Conservation (phyloP, 2,888 invertebrate species). For the Ephialtes manifestator region DNA sequence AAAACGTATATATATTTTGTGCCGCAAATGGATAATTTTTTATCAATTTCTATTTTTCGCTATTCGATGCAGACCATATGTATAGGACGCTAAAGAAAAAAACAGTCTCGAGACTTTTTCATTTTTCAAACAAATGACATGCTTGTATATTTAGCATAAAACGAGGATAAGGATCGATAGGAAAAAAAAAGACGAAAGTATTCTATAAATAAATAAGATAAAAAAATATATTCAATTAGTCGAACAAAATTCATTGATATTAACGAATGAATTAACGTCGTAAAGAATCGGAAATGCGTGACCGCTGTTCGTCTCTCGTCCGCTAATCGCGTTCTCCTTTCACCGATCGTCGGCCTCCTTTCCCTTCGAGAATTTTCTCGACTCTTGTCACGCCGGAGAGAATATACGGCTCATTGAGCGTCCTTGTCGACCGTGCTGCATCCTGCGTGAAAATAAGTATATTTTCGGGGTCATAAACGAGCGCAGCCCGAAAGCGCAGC, state of each 20-base stretch:
- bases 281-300: neutral
- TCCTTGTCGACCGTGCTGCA: neutral
- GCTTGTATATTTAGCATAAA: neutral
- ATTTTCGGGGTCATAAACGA: conserved; percentile 6
- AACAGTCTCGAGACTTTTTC: neutral
- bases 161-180: neutral
- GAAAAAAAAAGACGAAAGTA: neutral
- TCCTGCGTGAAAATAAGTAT: neutral
- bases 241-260: neutral
- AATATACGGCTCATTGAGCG: neutral
- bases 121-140: conserved; percentile 1
- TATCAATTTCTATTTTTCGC: neutral
- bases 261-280: no score
- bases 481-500: neutral
- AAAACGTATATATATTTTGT: no score
- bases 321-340: conserved; percentile 14
- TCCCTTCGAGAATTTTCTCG: conserved; percentile 38
- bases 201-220: neutral
- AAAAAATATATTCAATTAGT: conserved; percentile 1
- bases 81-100: neutral
- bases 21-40: no score
- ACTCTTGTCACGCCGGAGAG: neutral
- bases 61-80: neutral
- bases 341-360: conserved; percentile 18
- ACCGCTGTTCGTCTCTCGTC: neutral